Percentiles rank a stretch among this genome's conserved stretches.
Evolutionary conservation across 2,797 vertebrate genomes (phyloP).

Genomic region (Oreochromis mossambicus): DNA sequence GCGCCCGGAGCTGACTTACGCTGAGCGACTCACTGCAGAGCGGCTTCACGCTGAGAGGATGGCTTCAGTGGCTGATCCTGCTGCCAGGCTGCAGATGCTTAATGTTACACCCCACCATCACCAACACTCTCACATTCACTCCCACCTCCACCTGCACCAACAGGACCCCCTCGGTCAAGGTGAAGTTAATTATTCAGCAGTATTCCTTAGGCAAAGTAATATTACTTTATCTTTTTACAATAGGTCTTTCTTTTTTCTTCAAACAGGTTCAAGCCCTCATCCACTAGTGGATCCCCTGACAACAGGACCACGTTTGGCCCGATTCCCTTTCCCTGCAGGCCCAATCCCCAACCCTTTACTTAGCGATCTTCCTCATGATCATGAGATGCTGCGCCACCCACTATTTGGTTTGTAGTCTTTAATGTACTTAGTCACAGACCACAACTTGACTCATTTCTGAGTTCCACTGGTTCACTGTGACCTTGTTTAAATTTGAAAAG

Average conservation of each 20-base stretch:
- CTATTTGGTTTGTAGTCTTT: constrained; percentile 85
- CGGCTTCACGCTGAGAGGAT: constrained; percentile 96
- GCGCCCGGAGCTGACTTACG: constrained; percentile 94
- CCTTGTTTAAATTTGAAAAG: constrained; percentile 50
- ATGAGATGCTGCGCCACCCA: constrained; percentile 97
- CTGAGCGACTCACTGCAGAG: constrained; percentile 93
- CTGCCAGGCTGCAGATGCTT: constrained; percentile 96
- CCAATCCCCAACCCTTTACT: constrained; percentile 91
- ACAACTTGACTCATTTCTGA: not conserved
- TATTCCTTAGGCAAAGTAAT: not conserved
- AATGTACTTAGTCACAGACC: not conserved
- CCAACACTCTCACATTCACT: constrained; percentile 99
- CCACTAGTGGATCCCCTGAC: constrained; percentile 88
- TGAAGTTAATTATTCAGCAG: constrained; percentile 43
- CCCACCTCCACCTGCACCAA: constrained; percentile 97
- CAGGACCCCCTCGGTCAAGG: constrained; percentile 97
- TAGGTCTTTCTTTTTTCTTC: not conserved
- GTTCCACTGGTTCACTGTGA: not conserved
- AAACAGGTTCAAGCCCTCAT: constrained; percentile 84
- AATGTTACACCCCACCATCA: constrained; percentile 98
- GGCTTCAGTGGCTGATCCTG: constrained; percentile 91
- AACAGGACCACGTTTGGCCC: constrained; percentile 90
- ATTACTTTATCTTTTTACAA: not conserved
- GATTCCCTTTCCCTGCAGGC: constrained; percentile 93
- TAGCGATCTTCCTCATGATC: constrained; percentile 92